Conservation (phyloP, 2,888 invertebrate species). For the Acronicta aceris region DNA sequence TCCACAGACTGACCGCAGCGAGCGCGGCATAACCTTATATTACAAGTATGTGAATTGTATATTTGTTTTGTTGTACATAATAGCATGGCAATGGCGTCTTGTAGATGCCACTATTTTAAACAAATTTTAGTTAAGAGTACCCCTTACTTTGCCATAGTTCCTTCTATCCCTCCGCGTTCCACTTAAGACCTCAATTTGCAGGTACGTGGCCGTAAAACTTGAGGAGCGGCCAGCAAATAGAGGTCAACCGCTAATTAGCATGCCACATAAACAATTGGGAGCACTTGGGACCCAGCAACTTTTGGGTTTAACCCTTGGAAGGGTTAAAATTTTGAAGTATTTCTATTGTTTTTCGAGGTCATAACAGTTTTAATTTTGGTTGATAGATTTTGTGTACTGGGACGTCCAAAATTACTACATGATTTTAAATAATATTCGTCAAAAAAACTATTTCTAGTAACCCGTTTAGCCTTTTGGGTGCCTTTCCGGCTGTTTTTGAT, state of each 20-base stretch:
- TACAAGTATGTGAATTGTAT: too few relatives aligned
- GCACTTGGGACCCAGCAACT: conserved; percentile 46
- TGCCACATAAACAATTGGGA: conserved; percentile 47
- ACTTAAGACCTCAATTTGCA: conserved; percentile 24
- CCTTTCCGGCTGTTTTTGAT: too few relatives aligned
- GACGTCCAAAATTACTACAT: too few relatives aligned
- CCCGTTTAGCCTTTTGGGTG: too few relatives aligned
- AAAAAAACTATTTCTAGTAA: too few relatives aligned
- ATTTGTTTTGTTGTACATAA: too few relatives aligned
- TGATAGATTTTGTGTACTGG: background rate
- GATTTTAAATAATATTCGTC: too few relatives aligned
- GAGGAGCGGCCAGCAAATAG: conserved; percentile 37
- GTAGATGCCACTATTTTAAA: too few relatives aligned
- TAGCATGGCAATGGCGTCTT: too few relatives aligned
- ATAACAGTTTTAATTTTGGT: conserved; percentile 30
- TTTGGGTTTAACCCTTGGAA: conserved; percentile 41
- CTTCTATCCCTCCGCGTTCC: background rate
- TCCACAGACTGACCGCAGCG: too few relatives aligned
- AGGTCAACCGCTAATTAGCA: conserved; percentile 59
- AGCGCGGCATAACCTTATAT: too few relatives aligned
- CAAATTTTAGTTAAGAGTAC: background rate
- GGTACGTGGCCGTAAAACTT: conserved; percentile 31
- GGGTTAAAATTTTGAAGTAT: conserved; percentile 33
- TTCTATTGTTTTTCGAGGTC: conserved; percentile 44
- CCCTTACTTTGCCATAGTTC: too few relatives aligned